Evolutionary conservation across 2,113 vertebrate species (phyloP).

Genomic region (Dicerorhinus sumatrensis): DNA sequence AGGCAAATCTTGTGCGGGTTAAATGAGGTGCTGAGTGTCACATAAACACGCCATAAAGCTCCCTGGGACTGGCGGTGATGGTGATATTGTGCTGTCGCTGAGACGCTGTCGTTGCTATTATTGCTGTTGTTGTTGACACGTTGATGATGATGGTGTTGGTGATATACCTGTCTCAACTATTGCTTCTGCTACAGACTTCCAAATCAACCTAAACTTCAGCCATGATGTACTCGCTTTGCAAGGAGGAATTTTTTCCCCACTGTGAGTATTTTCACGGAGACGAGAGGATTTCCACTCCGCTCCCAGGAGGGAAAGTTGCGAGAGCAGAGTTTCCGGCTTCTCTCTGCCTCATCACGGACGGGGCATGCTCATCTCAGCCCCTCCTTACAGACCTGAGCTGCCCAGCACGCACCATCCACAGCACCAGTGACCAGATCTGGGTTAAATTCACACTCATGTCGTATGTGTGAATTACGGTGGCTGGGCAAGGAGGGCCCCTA

Average conservation of each 20-base stretch:
- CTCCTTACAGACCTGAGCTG: background rate
- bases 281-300: background rate
- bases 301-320: background rate
- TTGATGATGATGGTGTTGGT: background rate
- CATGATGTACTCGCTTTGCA: fast-evolving
- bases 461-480: background rate
- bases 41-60: fast-evolving
- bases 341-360: background rate
- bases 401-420: no score
- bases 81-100: fast-evolving
- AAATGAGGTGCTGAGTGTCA: background rate
- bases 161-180: no score
- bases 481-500: background rate
- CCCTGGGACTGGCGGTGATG: fast-evolving
- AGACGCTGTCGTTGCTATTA: background rate
- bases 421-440: background rate
- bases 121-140: background rate
- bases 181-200: background rate
- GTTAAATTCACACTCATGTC: background rate
- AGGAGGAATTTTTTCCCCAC: background rate
- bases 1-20: background rate
- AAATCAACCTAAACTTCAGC: background rate
- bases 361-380: background rate
- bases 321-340: no score
- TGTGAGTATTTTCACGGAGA: background rate